A percentile compares a stretch with the other conserved stretches of the same genome.
Conservation (phyloP, 2,888 invertebrate genomes). For the Augiades crinisus region DNA sequence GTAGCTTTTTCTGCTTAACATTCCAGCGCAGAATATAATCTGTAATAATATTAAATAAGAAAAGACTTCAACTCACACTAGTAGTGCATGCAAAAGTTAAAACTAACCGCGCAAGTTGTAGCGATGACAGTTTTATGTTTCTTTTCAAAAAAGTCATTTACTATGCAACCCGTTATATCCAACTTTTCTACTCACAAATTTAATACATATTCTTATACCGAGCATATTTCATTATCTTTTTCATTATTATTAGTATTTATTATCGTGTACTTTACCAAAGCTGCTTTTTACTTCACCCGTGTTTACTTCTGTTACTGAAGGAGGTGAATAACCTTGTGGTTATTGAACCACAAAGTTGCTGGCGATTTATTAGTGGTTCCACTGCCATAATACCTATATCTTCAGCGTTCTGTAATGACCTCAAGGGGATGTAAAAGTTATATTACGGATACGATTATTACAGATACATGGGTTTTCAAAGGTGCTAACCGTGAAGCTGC, state of each 20-base stretch:
- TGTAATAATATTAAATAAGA: not conserved
- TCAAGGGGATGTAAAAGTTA: too few species aligned
- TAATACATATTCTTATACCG: conserved; percentile 1
- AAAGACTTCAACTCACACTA: too few species aligned
- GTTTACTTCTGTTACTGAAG: too few species aligned
- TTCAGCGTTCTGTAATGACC: too few species aligned
- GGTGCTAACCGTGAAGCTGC: too few species aligned
- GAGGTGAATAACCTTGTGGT: too few species aligned
- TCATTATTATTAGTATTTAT: not conserved
- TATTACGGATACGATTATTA: too few species aligned
- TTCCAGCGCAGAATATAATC: not conserved
- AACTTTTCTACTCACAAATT: conserved; percentile 9
- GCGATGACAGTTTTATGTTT: conserved; percentile 46
- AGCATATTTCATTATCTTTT: not conserved
- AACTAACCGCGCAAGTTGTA: conserved; percentile 30
- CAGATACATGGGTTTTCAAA: too few species aligned
- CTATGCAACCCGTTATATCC: conserved; percentile 28
- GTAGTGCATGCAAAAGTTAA: conserved; percentile 27
- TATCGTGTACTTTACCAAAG: not conserved
- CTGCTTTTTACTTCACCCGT: not conserved
- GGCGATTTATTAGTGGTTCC: too few species aligned
- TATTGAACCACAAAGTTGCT: too few species aligned
- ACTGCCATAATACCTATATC: too few species aligned
- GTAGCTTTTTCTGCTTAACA: too few species aligned
- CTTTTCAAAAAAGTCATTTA: conserved; percentile 38